These are phyloP conservation scores for Idris sp. DNA, from an alignment of 1,140 invertebrate genomes.

Conservation along the genomic window DNA sequence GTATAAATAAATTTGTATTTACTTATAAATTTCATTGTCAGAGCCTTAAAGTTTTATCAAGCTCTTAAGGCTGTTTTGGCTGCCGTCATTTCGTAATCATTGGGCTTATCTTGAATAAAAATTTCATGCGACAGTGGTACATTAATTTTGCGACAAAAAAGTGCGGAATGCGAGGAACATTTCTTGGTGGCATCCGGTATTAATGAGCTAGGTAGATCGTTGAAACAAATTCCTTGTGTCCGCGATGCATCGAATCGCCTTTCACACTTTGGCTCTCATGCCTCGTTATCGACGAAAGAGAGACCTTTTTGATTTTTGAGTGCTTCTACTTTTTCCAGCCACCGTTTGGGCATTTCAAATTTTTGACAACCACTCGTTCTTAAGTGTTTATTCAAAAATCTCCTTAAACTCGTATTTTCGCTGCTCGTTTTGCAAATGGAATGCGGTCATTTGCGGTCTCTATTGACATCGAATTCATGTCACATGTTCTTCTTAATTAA, in stretches of 20 bases:
- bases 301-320: slow-evolving; percentile 39
- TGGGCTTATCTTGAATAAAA: slow-evolving; percentile 16
- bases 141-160: slow-evolving; percentile 24
- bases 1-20: too few relatives aligned
- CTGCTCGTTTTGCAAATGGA: too few relatives aligned
- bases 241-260: slow-evolving; percentile 39
- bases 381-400: too few relatives aligned
- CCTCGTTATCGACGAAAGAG: slow-evolving; percentile 45
- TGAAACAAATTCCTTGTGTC: slow-evolving; percentile 33
- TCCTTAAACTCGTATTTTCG: too few relatives aligned
- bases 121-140: slow-evolving; percentile 11
- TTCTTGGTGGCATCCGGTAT: slow-evolving; percentile 25
- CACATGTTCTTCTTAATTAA: too few relatives aligned
- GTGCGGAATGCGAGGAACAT: slow-evolving; percentile 35
- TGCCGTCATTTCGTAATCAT: too few relatives aligned
- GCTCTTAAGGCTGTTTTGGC: too few relatives aligned
- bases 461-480: too few relatives aligned
- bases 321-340: too few relatives aligned
- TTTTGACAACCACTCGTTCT: background rate
- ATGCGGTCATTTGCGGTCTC: too few relatives aligned
- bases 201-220: slow-evolving; percentile 35
- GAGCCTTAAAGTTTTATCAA: too few relatives aligned
- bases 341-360: background rate
- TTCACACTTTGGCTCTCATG: slow-evolving; percentile 49
- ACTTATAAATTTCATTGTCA: too few relatives aligned